Percentiles rank a stretch among this genome's conserved stretches.
These are phyloP conservation scores for Valencia hispanica DNA, from an alignment of 2,797 vertebrate species.

Conservation along the genomic window DNA sequence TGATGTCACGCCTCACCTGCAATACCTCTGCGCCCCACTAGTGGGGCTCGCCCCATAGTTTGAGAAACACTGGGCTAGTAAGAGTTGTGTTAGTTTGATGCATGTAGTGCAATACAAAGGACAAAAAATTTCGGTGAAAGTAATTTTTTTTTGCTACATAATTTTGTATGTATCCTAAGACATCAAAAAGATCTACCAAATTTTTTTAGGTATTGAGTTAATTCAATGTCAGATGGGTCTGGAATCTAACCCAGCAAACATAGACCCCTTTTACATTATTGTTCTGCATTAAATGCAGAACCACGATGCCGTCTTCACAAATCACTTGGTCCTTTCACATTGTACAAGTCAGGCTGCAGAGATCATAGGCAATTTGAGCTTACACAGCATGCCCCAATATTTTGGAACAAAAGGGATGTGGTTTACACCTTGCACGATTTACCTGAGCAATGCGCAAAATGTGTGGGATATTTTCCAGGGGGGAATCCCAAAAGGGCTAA, in stretches of 20 bases:
- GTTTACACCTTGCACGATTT: not conserved
- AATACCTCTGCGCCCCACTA: no score
- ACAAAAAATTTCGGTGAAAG: not conserved
- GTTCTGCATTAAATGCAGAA: not conserved
- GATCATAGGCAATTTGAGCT: not conserved
- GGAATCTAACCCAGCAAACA: not conserved
- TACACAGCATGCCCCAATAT: not conserved
- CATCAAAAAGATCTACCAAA: not conserved
- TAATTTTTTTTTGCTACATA: not conserved
- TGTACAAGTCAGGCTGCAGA: no score
- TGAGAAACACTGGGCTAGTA: no score
- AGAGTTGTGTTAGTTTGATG: constrained; percentile 16
- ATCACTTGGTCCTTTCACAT: not conserved
- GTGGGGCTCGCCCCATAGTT: no score
- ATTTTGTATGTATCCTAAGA: not conserved
- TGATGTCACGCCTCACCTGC: no score
- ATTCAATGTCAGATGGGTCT: not conserved
- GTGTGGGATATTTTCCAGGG: not conserved
- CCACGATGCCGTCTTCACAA: not conserved
- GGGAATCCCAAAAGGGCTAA: not conserved
- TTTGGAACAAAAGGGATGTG: not conserved
- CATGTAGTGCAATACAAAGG: constrained; percentile 16
- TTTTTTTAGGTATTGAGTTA: no score
- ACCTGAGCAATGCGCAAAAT: not conserved
- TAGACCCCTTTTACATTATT: not conserved